phyloP scores from a whole-genome alignment of 1,140 invertebrate genomes.

The Aphelenchoides avenae region DNA sequence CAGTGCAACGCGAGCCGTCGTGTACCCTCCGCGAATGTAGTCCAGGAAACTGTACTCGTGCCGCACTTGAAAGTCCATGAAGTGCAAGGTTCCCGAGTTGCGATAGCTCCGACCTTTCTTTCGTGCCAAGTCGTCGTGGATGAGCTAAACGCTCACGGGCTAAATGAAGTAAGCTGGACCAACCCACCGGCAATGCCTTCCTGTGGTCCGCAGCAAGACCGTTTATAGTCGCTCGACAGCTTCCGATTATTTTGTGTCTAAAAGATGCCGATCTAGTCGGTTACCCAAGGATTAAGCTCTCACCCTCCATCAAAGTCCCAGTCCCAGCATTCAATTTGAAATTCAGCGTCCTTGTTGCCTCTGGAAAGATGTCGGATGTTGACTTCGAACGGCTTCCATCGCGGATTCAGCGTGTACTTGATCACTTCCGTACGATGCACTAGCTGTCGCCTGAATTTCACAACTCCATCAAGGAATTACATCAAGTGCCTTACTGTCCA shows the following conservation, averaged over 20 bases:
- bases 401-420: slow-evolving; percentile 65
- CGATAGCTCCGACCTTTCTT: too few species aligned
- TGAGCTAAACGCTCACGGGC: too few species aligned
- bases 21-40: slow-evolving; percentile 18
- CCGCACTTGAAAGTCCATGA: slow-evolving; percentile 3
- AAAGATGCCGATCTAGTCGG: slow-evolving; percentile 1
- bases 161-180: neutral
- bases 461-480: neutral
- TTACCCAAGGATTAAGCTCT: neutral
- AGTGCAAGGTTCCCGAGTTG: slow-evolving; percentile 25
- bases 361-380: slow-evolving; percentile 65
- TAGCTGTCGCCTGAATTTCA: slow-evolving; percentile 60
- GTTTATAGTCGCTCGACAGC: slow-evolving; percentile 9
- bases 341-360: slow-evolving; percentile 62
- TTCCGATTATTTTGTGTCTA: slow-evolving; percentile 24
- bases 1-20: neutral
- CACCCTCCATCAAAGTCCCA: slow-evolving; percentile 5
- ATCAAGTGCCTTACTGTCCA: slow-evolving; percentile 54
- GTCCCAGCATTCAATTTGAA: slow-evolving; percentile 30
- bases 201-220: neutral
- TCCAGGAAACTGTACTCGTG: slow-evolving; percentile 14
- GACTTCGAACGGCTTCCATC: slow-evolving; percentile 66
- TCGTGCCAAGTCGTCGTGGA: slow-evolving; percentile 10
- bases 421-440: slow-evolving; percentile 66
- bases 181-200: slow-evolving; percentile 5